A percentile compares a stretch with the other conserved stretches of the same genome.
Evolutionary conservation across 2,888 invertebrate genomes (phyloP).

Genomic region (Mechanitis mazaeus): DNA sequence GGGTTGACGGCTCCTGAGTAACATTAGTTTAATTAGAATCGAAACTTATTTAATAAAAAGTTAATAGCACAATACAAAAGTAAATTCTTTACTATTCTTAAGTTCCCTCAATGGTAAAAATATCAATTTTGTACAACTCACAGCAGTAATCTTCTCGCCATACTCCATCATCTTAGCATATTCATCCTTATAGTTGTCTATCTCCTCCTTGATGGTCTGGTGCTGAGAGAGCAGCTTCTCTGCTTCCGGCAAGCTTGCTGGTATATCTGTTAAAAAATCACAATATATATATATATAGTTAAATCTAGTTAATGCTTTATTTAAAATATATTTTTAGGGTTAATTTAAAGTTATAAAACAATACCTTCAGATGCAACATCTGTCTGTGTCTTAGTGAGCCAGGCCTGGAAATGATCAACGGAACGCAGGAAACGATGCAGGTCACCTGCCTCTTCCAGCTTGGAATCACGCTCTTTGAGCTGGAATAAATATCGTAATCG

Average conservation of each 20-base stretch:
- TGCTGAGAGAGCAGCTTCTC: conserved; percentile 98
- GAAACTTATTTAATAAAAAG: neutral
- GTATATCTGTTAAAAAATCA: conserved; percentile 80
- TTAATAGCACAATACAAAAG: too few species aligned
- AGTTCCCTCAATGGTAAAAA: too few species aligned
- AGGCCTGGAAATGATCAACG: conserved; percentile 99
- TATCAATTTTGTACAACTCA: conserved; percentile 45
- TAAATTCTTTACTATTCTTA: too few species aligned
- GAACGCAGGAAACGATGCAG: conserved; percentile 98
- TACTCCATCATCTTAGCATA: conserved; percentile 99
- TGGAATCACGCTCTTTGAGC: conserved; percentile 98
- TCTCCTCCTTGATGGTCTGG: conserved; percentile 98
- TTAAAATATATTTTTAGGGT: too few species aligned
- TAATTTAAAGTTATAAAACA: too few species aligned
- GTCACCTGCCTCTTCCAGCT: conserved; percentile 99
- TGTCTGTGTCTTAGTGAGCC: conserved; percentile 99
- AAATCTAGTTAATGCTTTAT: too few species aligned
- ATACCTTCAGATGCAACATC: conserved; percentile 93
- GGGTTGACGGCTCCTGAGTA: conserved; percentile 84
- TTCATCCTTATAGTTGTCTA: conserved; percentile 98
- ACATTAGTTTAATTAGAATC: neutral
- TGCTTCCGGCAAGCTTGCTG: conserved; percentile 94
- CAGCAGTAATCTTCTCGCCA: conserved; percentile 94
- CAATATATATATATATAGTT: neutral
- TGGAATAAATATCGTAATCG: conserved; percentile 42